Evolutionary conservation across 2,888 invertebrate species (phyloP).

Genomic region (Pimpla rufipes): DNA sequence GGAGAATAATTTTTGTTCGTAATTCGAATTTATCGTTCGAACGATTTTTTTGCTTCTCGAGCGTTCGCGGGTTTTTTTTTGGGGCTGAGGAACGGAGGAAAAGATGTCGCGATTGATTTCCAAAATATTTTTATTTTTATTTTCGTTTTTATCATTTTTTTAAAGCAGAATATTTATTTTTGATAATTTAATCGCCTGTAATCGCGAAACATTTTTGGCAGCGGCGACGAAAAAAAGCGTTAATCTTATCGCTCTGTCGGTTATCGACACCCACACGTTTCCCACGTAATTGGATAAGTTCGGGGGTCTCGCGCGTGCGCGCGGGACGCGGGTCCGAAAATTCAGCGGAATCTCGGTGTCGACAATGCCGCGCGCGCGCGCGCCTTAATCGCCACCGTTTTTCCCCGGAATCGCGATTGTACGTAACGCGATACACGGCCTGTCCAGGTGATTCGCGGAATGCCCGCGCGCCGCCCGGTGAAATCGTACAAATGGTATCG

Average conservation of each 20-base stretch:
- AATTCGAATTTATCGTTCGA: too few relatives aligned
- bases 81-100: too few relatives aligned
- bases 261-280: not conserved
- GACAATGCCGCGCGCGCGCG: too few relatives aligned
- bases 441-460: conserved; percentile 26
- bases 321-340: not conserved
- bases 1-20: too few relatives aligned
- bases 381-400: conserved; percentile 13
- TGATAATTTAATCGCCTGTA: too few relatives aligned
- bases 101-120: too few relatives aligned
- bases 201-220: not conserved
- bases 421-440: conserved; percentile 9
- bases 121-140: too few relatives aligned
- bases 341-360: not conserved
- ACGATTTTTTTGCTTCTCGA: too few relatives aligned
- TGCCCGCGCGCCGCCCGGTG: conserved; percentile 18
- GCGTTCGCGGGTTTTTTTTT: too few relatives aligned
- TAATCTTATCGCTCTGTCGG: not conserved
- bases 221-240: not conserved
- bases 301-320: not conserved
- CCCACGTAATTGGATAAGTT: not conserved
- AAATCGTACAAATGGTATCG: conserved; percentile 34
- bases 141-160: too few relatives aligned
- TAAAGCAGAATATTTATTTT: too few relatives aligned
- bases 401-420: not conserved